Evolutionary conservation across 92 coral and sea anemone genomes (phyloP).

Genomic region (Plumapathes pennacea): DNA sequence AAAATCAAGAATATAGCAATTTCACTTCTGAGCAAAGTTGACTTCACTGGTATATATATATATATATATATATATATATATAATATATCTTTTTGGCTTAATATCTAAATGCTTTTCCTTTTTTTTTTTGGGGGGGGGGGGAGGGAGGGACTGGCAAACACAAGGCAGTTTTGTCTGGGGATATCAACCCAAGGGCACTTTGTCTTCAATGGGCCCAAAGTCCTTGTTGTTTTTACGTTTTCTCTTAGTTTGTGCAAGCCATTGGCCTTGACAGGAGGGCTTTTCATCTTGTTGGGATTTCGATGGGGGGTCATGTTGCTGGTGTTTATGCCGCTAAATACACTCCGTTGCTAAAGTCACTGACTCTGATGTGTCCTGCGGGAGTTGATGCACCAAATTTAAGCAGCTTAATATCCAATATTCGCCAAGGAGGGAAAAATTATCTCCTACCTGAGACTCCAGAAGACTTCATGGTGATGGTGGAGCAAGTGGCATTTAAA

Average conservation of each 20-base stretch:
- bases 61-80: too few relatives aligned
- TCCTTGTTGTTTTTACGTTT: too few relatives aligned
- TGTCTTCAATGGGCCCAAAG: too few relatives aligned
- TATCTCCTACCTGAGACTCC: constrained; percentile 75
- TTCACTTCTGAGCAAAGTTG: too few relatives aligned
- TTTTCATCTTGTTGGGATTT: constrained; percentile 76
- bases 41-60: too few relatives aligned
- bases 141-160: background rate
- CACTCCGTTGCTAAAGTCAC: constrained; percentile 58
- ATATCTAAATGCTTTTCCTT: too few relatives aligned
- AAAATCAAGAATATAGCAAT: too few relatives aligned
- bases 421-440: constrained; percentile 61
- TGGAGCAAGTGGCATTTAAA: constrained; percentile 64
- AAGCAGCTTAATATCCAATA: constrained; percentile 66
- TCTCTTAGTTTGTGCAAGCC: constrained; percentile 79
- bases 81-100: too few relatives aligned
- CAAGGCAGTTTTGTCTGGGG: background rate
- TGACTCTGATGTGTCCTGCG: constrained; percentile 83
- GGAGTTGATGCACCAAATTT: constrained; percentile 82
- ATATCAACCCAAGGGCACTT: too few relatives aligned
- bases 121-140: too few relatives aligned
- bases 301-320: constrained; percentile 93
- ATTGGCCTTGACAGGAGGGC: constrained; percentile 68
- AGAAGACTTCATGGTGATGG: constrained; percentile 74
- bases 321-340: constrained; percentile 85